Conservation (phyloP, 2,113 vertebrate genomes). For the Brienomyrus brachyistius region DNA sequence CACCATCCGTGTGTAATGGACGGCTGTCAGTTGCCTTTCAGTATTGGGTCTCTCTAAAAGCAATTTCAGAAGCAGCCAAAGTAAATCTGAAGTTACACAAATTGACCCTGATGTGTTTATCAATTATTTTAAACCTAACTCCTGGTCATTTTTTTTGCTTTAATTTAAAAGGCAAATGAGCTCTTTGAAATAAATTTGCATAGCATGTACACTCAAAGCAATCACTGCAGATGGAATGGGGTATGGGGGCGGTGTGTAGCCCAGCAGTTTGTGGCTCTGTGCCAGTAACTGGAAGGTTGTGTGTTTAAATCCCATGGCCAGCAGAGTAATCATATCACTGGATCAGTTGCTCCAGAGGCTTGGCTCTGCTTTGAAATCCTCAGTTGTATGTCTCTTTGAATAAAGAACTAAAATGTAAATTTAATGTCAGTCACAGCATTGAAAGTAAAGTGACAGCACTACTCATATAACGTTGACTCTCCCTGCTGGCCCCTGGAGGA, state of each 20-base stretch:
- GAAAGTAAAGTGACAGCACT: background rate
- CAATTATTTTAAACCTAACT: background rate
- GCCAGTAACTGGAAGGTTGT: background rate
- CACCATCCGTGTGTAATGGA: background rate
- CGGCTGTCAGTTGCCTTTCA: background rate
- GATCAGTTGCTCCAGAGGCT: background rate
- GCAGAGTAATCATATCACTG: background rate
- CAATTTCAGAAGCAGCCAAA: background rate
- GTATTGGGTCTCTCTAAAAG: background rate
- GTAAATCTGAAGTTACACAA: background rate
- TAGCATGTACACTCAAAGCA: background rate
- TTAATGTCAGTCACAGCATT: background rate
- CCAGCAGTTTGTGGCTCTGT: background rate
- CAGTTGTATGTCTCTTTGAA: background rate
- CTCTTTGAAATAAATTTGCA: background rate
- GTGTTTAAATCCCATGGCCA: background rate
- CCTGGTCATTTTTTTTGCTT: background rate
- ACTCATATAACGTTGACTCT: too few relatives aligned
- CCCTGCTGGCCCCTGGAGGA: too few relatives aligned
- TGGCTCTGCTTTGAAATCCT: background rate
- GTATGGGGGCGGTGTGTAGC: background rate
- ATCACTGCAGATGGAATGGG: background rate
- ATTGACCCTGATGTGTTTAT: background rate
- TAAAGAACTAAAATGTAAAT: background rate
- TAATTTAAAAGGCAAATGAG: background rate